phyloP scores from a whole-genome alignment of 2,113 vertebrate species.

The Phrynosoma blainvillii region DNA sequence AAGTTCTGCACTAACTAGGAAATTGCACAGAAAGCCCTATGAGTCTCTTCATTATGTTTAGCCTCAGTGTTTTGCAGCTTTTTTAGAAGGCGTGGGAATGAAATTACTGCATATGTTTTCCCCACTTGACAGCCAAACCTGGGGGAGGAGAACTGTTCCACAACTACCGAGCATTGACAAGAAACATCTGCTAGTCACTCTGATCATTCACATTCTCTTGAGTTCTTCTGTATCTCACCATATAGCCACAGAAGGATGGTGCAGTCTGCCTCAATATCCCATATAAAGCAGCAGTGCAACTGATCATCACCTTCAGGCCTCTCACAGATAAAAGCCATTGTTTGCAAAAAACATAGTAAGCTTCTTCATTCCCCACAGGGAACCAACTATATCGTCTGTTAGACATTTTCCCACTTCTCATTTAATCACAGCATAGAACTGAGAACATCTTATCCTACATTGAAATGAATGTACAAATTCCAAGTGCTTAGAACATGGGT shows the following conservation, averaged over 20 bases:
- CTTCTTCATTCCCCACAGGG: background rate
- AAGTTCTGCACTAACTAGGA: background rate
- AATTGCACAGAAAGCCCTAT: fast-evolving
- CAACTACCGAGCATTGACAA: background rate
- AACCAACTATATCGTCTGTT: background rate
- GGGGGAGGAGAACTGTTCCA: background rate
- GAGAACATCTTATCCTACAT: background rate
- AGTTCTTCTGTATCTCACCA: background rate
- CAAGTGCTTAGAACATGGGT: background rate
- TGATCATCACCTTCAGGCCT: slow-evolving; percentile 1
- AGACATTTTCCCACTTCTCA: background rate
- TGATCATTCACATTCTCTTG: fast-evolving
- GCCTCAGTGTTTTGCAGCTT: background rate
- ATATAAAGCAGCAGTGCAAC: background rate
- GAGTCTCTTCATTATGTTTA: background rate
- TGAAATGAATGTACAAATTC: background rate
- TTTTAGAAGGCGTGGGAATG: background rate
- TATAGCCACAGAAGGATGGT: background rate
- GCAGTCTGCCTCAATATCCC: background rate
- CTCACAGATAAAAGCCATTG: slow-evolving; percentile 6
- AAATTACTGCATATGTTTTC: background rate
- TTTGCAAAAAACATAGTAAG: background rate
- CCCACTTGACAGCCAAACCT: background rate
- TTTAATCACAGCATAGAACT: background rate
- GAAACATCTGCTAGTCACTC: background rate